These are phyloP conservation scores for Nipponacmea schrenckii DNA, from an alignment of 2,888 invertebrate genomes.

Conservation along the genomic window DNA sequence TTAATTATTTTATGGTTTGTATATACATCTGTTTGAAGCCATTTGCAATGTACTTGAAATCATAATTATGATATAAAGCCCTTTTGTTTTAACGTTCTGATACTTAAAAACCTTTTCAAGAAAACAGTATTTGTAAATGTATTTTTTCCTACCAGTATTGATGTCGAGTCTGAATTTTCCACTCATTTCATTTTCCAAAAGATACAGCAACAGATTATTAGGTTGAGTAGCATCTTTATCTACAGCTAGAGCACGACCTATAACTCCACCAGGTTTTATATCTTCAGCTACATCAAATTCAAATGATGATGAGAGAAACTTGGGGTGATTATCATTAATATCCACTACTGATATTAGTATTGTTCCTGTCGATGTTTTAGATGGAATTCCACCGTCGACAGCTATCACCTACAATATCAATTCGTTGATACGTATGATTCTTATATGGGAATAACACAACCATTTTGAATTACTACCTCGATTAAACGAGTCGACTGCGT, in stretches of 20 bases:
- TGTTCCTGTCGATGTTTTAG: constrained; percentile 24
- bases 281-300: constrained; percentile 19
- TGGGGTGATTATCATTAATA: constrained; percentile 35
- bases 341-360: constrained; percentile 32
- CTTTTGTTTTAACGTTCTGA: no score
- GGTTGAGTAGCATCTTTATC: constrained; percentile 37
- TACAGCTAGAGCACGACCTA: constrained; percentile 30
- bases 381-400: constrained; percentile 24
- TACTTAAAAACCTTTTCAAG: no score
- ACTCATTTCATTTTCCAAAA: constrained; percentile 31
- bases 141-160: constrained; percentile 28
- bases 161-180: constrained; percentile 40
- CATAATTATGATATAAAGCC: no score
- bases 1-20: no score
- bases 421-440: no score
- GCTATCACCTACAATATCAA: constrained; percentile 30
- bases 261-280: constrained; percentile 29
- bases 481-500: no score
- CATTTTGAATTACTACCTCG: no score
- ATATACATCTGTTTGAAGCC: no score
- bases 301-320: constrained; percentile 24
- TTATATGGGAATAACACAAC: no score
- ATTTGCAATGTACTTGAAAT: no score
- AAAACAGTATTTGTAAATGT: no score
- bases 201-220: constrained; percentile 37